Evolutionary conservation across 2,888 invertebrate genomes (phyloP).

Genomic region (Drosophila kambysellisi): DNA sequence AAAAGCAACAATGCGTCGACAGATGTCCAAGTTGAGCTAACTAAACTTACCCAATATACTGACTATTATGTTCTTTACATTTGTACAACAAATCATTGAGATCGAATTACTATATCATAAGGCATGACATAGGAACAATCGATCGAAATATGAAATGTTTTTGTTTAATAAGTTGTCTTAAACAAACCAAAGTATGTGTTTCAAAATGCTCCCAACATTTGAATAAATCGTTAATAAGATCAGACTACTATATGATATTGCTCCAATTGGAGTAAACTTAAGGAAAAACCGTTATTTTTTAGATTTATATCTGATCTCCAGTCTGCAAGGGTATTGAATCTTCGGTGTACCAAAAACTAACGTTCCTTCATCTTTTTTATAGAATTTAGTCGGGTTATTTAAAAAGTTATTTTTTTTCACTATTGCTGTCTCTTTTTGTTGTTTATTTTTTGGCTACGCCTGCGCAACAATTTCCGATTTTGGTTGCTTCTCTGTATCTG

Average conservation of each 20-base stretch:
- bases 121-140: not conserved
- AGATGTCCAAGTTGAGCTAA: not conserved
- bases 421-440: conserved; percentile 16
- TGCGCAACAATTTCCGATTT: conserved; percentile 59
- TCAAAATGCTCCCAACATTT: not conserved
- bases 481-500: conserved; percentile 35
- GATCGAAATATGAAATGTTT: fast-evolving
- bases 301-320: not conserved
- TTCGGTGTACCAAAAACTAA: not conserved
- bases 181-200: not conserved
- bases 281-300: not conserved
- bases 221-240: not conserved
- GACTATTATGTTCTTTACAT: no score
- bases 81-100: no score
- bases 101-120: not conserved
- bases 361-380: not conserved
- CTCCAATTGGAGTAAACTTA: not conserved
- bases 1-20: not conserved
- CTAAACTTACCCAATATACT: not conserved
- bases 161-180: not conserved
- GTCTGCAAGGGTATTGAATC: not conserved
- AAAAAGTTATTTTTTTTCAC: not conserved
- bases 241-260: not conserved
- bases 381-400: not conserved
- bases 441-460: conserved; percentile 51